A percentile compares a stretch with the other conserved stretches of the same genome.
Evolutionary conservation across 2,888 invertebrate genomes (phyloP).

Genomic region (Amiota mariae): DNA sequence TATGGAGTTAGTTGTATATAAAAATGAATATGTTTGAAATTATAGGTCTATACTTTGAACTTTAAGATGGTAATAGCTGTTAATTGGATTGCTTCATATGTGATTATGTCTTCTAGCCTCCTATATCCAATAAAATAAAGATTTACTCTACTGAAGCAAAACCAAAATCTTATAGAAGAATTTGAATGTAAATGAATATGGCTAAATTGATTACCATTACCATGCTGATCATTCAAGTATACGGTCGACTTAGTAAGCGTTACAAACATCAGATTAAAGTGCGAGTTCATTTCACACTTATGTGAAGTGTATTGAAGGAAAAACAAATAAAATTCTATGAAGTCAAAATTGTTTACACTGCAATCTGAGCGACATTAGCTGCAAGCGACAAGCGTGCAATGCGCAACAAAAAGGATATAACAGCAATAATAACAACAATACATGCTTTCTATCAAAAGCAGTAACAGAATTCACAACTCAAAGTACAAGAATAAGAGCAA

Average conservation of each 20-base stretch:
- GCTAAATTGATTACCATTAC: neutral
- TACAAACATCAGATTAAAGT: too few relatives aligned
- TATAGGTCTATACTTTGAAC: too few relatives aligned
- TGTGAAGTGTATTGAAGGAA: neutral
- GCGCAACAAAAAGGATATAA: neutral
- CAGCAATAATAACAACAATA: neutral
- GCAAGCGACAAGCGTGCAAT: slow-evolving; percentile 1
- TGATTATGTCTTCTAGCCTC: too few relatives aligned
- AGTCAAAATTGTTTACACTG: slow-evolving; percentile 10
- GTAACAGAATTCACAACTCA: neutral
- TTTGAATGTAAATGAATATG: neutral
- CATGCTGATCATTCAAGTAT: neutral
- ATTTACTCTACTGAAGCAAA: too few relatives aligned
- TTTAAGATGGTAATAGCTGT: too few relatives aligned
- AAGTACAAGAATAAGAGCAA: neutral
- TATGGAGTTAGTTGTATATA: too few relatives aligned
- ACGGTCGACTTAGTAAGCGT: neutral
- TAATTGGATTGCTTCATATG: too few relatives aligned
- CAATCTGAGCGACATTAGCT: slow-evolving; percentile 1
- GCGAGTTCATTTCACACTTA: too few relatives aligned
- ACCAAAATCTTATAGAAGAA: too few relatives aligned
- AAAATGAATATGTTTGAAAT: too few relatives aligned
- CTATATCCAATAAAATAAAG: too few relatives aligned
- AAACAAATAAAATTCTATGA: neutral
- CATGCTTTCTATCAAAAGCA: neutral